Percentiles rank a stretch among this genome's conserved stretches.
Conservation (phyloP, 2,888 invertebrate genomes). For the Drosophila colorata region DNA sequence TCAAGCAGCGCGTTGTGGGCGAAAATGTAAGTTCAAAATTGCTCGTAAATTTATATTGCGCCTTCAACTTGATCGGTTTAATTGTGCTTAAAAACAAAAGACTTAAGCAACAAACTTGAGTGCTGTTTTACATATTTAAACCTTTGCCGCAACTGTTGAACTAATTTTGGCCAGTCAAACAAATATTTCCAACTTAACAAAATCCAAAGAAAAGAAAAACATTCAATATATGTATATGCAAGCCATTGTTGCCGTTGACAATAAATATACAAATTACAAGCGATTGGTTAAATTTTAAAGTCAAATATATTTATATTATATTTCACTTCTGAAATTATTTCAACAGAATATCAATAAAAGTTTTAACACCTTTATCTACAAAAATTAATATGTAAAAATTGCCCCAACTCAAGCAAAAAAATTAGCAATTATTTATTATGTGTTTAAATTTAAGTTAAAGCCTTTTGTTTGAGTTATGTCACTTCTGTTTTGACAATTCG, state of each 20-base stretch:
- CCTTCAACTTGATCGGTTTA: neutral
- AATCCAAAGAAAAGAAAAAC: neutral
- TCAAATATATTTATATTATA: constrained; percentile 19
- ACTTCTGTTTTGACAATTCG: constrained; percentile 49
- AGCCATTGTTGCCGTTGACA: constrained; percentile 22
- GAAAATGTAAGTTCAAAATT: constrained; percentile 89
- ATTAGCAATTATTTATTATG: constrained; percentile 52
- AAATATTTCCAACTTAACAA: constrained; percentile 2
- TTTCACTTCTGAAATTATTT: neutral
- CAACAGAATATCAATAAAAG: constrained; percentile 29
- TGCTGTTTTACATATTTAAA: neutral
- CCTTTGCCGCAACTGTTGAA: constrained; percentile 8
- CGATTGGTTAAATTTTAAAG: constrained; percentile 10
- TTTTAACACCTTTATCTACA: constrained; percentile 32
- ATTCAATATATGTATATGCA: constrained; percentile 2
- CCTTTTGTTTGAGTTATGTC: constrained; percentile 62
- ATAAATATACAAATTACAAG: constrained; percentile 18
- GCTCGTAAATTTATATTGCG: neutral
- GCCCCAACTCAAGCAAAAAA: constrained; percentile 9
- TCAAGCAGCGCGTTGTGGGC: constrained; percentile 91
- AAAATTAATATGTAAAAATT: constrained; percentile 16
- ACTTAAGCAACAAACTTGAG: constrained; percentile 15
- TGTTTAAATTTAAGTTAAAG: constrained; percentile 4
- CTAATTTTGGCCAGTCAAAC: constrained; percentile 6
- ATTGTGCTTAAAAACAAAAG: constrained; percentile 14